A percentile compares a stretch with the other conserved stretches of the same genome.
Evolutionary conservation across 2,113 vertebrate species (phyloP).

Genomic region (Plectropomus leopardus): DNA sequence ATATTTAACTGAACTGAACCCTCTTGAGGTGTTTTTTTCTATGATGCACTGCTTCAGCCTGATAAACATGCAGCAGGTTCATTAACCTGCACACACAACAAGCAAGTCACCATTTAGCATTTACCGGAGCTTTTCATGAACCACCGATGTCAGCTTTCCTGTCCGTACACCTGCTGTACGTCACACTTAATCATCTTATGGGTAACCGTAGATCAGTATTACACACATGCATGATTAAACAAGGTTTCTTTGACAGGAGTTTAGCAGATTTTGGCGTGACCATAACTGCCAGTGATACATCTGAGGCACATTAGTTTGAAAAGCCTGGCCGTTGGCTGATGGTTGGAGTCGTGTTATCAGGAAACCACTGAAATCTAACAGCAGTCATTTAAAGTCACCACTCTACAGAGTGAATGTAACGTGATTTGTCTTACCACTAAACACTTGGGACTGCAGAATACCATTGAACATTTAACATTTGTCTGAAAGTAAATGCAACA

Average conservation of each 20-base stretch:
- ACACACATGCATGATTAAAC: constrained; percentile 44
- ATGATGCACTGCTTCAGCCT: constrained; percentile 52
- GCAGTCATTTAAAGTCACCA: constrained; percentile 39
- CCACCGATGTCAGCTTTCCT: constrained; percentile 25
- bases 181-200: constrained; percentile 5
- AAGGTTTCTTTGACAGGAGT: background rate
- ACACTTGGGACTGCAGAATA: constrained; percentile 46
- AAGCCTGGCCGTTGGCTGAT: constrained; percentile 1
- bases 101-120: constrained; percentile 22
- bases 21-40: constrained; percentile 31
- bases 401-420: constrained; percentile 62
- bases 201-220: constrained; percentile 3
- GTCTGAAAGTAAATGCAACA: constrained; percentile 68
- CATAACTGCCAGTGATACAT: constrained; percentile 15
- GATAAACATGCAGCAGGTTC: constrained; percentile 31
- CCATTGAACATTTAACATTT: constrained; percentile 57
- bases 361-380: constrained; percentile 32
- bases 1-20: constrained; percentile 45
- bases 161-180: background rate
- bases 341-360: constrained; percentile 14
- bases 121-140: constrained; percentile 33
- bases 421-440: constrained; percentile 46
- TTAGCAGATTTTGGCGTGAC: constrained; percentile 40
- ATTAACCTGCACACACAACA: background rate
- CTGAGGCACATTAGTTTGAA: constrained; percentile 22